Percentiles rank a stretch among this genome's conserved stretches.
Conservation (phyloP, 2,888 invertebrate species). For the Hydrotaea diabolus region DNA sequence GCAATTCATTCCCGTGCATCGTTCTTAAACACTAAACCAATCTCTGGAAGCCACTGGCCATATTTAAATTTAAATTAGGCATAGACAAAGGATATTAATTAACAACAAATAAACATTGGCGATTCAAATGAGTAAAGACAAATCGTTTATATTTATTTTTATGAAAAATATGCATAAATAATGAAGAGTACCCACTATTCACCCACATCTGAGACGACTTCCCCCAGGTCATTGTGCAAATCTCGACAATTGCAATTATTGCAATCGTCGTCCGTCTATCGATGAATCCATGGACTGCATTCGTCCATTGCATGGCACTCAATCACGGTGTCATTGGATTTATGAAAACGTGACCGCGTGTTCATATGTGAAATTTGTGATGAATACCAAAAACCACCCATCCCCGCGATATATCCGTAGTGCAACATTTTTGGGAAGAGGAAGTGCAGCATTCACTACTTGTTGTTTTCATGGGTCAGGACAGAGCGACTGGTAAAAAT, state of each 20-base stretch:
- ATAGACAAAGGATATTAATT: constrained; percentile 6
- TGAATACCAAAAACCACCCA: constrained; percentile 49
- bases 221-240: neutral
- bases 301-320: constrained; percentile 33
- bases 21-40: no score
- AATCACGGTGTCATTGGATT: constrained; percentile 65
- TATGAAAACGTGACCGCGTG: constrained; percentile 66
- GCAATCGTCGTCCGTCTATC: constrained; percentile 52
- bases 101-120: constrained; percentile 26
- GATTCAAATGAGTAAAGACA: neutral
- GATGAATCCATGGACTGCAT: neutral
- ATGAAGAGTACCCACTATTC: neutral
- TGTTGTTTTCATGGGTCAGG: neutral
- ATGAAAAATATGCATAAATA: constrained; percentile 21
- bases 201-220: constrained; percentile 12
- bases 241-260: constrained; percentile 60
- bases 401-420: neutral
- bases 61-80: neutral
- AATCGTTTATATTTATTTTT: constrained; percentile 14
- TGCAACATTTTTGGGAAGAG: neutral
- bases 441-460: neutral
- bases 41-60: no score
- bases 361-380: constrained; percentile 62
- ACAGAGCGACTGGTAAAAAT: neutral
- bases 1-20: no score